phyloP scores from a whole-genome alignment of 1,140 invertebrate species.

The Colletes gigas region DNA sequence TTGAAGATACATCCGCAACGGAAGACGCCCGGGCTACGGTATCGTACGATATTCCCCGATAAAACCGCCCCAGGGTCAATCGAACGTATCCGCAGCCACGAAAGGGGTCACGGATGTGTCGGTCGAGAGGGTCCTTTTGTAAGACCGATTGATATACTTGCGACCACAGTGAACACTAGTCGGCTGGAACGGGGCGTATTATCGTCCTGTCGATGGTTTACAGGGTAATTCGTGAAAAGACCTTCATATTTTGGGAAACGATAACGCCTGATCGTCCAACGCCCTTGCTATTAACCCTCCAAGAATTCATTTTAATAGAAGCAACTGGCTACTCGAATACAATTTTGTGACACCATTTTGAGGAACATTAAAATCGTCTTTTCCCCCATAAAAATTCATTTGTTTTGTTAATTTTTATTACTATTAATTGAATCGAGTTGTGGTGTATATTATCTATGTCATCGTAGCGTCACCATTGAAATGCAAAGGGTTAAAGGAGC shows the following conservation, averaged over 20 bases:
- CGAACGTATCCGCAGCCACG: constrained; percentile 42
- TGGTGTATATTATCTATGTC: too few relatives aligned
- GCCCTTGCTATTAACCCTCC: too few relatives aligned
- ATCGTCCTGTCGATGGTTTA: neutral
- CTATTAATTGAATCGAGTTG: too few relatives aligned
- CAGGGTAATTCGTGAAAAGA: neutral
- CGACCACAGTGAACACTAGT: constrained; percentile 3
- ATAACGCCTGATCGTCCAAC: too few relatives aligned
- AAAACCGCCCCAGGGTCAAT: constrained; percentile 51
- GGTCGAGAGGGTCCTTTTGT: constrained; percentile 40
- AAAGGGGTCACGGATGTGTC: constrained; percentile 34
- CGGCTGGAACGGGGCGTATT: neutral
- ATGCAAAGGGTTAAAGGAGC: too few relatives aligned
- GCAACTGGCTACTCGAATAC: too few relatives aligned
- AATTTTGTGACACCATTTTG: too few relatives aligned
- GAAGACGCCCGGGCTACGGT: constrained; percentile 22
- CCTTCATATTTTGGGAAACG: neutral
- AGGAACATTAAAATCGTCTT: too few relatives aligned
- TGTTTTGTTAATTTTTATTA: too few relatives aligned
- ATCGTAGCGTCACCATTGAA: too few relatives aligned
- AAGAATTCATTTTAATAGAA: too few relatives aligned
- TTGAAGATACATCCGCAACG: neutral
- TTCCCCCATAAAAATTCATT: too few relatives aligned
- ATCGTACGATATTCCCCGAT: constrained; percentile 39
- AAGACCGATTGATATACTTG: constrained; percentile 51